phyloP scores from a whole-genome alignment of 2,888 invertebrate species.

The Notocelia uddmanniana region DNA sequence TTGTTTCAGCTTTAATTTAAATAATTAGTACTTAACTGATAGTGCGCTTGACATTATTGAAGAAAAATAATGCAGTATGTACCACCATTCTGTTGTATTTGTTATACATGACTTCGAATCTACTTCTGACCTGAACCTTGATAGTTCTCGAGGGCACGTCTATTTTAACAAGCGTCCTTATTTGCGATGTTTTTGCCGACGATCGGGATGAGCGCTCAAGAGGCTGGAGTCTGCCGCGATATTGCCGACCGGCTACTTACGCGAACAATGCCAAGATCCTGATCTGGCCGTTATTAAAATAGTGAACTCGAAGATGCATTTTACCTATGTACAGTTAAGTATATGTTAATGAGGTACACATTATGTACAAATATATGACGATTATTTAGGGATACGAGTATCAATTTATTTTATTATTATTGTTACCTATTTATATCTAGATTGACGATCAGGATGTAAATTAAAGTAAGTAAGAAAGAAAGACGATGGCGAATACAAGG shows the following conservation, averaged over 20 bases:
- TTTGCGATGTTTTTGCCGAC: slow-evolving; percentile 61
- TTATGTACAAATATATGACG: not conserved
- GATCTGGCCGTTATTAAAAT: slow-evolving; percentile 44
- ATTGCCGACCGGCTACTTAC: slow-evolving; percentile 56
- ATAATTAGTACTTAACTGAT: not conserved
- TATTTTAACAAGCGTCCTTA: slow-evolving; percentile 40
- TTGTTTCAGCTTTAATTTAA: not conserved
- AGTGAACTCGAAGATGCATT: slow-evolving; percentile 38
- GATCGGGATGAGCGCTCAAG: slow-evolving; percentile 74
- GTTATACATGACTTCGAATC: not conserved
- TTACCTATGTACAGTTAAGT: not conserved
- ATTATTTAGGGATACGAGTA: too few species aligned
- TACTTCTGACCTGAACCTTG: not conserved
- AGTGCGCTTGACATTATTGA: not conserved
- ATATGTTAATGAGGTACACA: not conserved
- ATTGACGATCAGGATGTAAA: too few species aligned
- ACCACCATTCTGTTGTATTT: not conserved
- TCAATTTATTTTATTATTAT: too few species aligned
- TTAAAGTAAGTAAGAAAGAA: too few species aligned
- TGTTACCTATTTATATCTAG: too few species aligned
- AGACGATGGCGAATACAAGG: too few species aligned
- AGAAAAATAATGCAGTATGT: not conserved
- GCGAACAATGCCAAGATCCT: slow-evolving; percentile 37
- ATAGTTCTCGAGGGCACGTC: slow-evolving; percentile 16
- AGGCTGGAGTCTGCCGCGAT: slow-evolving; percentile 66